Base-by-base conservation (phyloP, 2,113 vertebrate genomes). In the Aramus guarauna region DNA sequence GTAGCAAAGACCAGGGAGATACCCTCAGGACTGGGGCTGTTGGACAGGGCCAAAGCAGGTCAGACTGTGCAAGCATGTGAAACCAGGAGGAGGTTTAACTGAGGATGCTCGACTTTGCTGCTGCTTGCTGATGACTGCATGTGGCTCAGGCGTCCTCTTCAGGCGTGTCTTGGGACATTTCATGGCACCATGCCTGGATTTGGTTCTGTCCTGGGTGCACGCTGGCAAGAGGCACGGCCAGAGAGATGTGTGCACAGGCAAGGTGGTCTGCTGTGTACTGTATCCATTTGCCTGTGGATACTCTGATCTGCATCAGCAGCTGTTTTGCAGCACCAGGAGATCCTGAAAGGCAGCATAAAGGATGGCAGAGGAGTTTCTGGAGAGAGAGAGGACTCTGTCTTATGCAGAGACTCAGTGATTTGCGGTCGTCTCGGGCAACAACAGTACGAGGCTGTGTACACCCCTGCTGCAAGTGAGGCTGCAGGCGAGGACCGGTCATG, bases 401-500 rank as follows among this genome's bases (percentile, higher is more conserved):
- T 53, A 14, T 24, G 24, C n/a, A 41, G 21, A 60, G 2, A n/a
- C 9, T 3, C 14, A 34, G 37, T 36, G 12, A 34, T 48, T 87
- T 9, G 13, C 1, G 15, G 34, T 55, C 34, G 47, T 52, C 26
- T 64, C 2, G 0, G 37, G 50, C 16, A 56, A 73, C 69, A 58
- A 16, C 1, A 2, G 27, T 12, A 41, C 4, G 17, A 50, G 22
- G 24, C 10, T 68, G 26, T n/a, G 41, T 43, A 12, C 1, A 5
- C 24, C 30, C 18, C 36, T 81, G 8, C 24, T 27, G 56, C 37
- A 43, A 48, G 24, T 0, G 0, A 39, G 36, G 30, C 45, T 58
- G 23, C 37, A 36, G 7, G 13, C 1, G 2, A 55, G 15, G 32
- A 67, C 21, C 0, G 0, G 8, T 16, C 19, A 24, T 7, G 3